A percentile compares a stretch with the other conserved stretches of the same genome.
phyloP scores from a whole-genome alignment of 30 jellyfish, hydroid and myxozoan species.

The Pseudorhiza aurosa region DNA sequence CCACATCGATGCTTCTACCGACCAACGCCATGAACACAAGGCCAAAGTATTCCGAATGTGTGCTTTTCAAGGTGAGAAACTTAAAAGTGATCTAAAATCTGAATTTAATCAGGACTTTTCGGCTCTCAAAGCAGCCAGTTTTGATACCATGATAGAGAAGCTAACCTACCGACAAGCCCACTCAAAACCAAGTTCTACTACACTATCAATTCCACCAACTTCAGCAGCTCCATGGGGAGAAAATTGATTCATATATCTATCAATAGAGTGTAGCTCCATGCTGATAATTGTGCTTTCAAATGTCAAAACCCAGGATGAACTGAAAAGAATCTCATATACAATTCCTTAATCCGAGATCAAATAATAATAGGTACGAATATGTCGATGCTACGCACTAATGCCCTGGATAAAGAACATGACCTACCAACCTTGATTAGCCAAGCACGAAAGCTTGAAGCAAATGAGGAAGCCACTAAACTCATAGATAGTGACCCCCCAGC shows the following conservation, averaged over 20 bases:
- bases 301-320: slow-evolving; percentile 6
- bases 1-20: slow-evolving; percentile 12
- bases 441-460: slow-evolving; percentile 23
- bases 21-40: slow-evolving; percentile 7
- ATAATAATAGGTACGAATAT: slow-evolving; percentile 18
- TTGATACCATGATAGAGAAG: slow-evolving; percentile 34
- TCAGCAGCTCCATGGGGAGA: background rate
- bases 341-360: slow-evolving; percentile 6
- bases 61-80: slow-evolving; percentile 30
- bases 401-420: slow-evolving; percentile 29
- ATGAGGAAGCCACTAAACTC: slow-evolving; percentile 27
- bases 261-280: background rate
- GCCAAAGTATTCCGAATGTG: slow-evolving; percentile 35
- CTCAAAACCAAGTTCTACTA: background rate
- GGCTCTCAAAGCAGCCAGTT: slow-evolving; percentile 9
- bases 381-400: background rate
- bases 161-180: background rate
- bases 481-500: slow-evolving; percentile 8
- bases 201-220: slow-evolving; percentile 17
- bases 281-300: background rate
- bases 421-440: background rate
- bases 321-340: slow-evolving; percentile 24
- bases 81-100: background rate
- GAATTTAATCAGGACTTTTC: background rate
- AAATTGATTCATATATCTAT: background rate